Base-by-base conservation (phyloP, 2,113 vertebrate species). In the Paramisgurnus dabryanus region DNA sequence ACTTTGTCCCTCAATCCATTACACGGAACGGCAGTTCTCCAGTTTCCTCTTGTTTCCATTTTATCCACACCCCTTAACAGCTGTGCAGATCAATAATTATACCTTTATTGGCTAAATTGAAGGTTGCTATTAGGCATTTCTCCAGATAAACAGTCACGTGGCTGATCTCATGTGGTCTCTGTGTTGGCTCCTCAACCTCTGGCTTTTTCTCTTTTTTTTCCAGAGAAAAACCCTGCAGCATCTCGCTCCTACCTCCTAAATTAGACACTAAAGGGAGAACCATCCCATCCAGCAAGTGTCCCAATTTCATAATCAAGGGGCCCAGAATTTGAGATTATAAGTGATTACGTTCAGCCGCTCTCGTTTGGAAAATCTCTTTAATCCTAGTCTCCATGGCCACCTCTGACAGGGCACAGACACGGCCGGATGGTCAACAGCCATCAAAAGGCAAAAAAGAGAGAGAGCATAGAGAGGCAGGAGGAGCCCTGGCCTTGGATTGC, bases 271-370 rank as follows among this genome's bases (percentile, higher is more conserved):
- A 67, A 87, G 84, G 86, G 85, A 87, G 71, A 17, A 7, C 47
- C 17, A 60, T 86, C 86, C 82, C 78, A 85, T 84, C 83, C 69
- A 27, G 83, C 47, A 86, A 84, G 83, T 82, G 82, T 81, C 86
- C 67, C 76, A 84, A 84, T 90, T 82, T 91, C 79, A 88, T 91
- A 87, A 92, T 90, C 91, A 90, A 88, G 88, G 88, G 83, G 87
- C 65, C 84, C 86, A 88, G 90, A 92, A 93, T 93, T 90, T 88
- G 89, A 92, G 92, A 92, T 93, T 92, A 92, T 90, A 91, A 89
- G 86, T 91, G 89, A 90, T 89, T 92, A 92, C 82, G 86, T 87
- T 90, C 88, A 88, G 90, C 88, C 90, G 81, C 88, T 89, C 90
- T 90, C 85, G 89, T 88, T 67, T 67, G 69, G 63, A 84, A 91